phyloP scores from a whole-genome alignment of 2,113 vertebrate genomes.

The Pelecanoides urinatrix region DNA sequence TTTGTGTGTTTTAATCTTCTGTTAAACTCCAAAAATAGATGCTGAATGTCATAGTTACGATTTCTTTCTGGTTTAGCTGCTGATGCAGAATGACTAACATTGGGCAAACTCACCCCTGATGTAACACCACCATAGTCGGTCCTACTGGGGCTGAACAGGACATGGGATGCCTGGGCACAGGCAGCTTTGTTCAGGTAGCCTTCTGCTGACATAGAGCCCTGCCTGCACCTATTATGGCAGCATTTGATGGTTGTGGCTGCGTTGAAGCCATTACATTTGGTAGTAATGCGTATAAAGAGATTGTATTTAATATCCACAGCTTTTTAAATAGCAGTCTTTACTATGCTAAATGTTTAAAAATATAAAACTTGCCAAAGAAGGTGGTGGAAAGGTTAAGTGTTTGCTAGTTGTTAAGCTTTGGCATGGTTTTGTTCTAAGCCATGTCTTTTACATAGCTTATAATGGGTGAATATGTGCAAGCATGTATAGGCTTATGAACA shows the following conservation, averaged over 20 bases:
- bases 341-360: background rate
- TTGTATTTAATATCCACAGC: background rate
- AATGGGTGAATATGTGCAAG: background rate
- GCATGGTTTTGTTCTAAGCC: background rate
- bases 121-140: rapidly evolving
- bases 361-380: background rate
- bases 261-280: rapidly evolving
- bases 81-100: rapidly evolving
- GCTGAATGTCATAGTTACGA: rapidly evolving
- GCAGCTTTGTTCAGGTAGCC: background rate
- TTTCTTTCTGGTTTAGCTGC: background rate
- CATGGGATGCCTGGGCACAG: background rate
- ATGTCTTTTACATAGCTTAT: background rate
- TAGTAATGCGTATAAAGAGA: rapidly evolving
- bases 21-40: background rate
- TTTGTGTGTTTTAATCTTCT: background rate
- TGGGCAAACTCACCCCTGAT: background rate
- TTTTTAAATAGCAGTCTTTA: background rate
- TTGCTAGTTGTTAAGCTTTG: background rate
- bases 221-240: rapidly evolving
- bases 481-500: background rate
- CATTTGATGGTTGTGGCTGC: background rate
- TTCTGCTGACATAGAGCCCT: too few species aligned
- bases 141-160: background rate
- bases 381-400: background rate